Evolutionary conservation across 2,113 vertebrate species (phyloP), one percentile per base, ranked within the genome.

Genomic region (Hippotragus niger): DNA sequence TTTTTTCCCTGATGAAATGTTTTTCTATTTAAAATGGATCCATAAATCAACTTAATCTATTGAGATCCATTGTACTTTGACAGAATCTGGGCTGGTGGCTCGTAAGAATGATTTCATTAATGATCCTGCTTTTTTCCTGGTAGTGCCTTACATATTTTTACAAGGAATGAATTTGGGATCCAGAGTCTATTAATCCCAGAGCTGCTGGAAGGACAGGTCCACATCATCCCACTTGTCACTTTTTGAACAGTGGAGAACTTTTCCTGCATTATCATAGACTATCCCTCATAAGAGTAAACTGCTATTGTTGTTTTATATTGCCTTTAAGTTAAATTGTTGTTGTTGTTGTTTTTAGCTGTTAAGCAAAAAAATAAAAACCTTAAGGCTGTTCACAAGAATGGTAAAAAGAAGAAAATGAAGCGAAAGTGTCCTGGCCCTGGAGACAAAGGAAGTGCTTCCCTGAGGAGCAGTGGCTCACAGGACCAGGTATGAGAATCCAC

Each of bases 391-490:
- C 98, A 99, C 97, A 99, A 99, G 27, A 99, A 99, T 21, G 99
- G 99, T 71, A 99, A 99, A 97, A 99, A 99, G 21, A 99, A 99
- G 98, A 99, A 99, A 95, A 98, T 99, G 98, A 99, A 99, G 94
- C 99, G 99, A 57, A 99, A 99, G 98, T 99, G 98, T 57, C 99
- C 99, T 96, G 99, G 99, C 57, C 97, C 99, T 14, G 99, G 99
- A 16, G 99, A 99, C 88, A 98, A 98, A 97, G 98, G 98, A 0
- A 62, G 47, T 16, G 96, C 98, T 31, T 96, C 99, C 40, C 95
- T 81, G 33, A 96, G 97, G 88, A 98, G 98, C 97, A 99, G 99
- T 9, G 99, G 99, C 90, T 98, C 98, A 76, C 98, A 98, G 19
- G 98, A 97, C 90, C 99, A 96, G 97, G 98, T 98, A 97, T 0